Conservation (phyloP, 2,888 invertebrate species). For the Tenthredo amoena region DNA sequence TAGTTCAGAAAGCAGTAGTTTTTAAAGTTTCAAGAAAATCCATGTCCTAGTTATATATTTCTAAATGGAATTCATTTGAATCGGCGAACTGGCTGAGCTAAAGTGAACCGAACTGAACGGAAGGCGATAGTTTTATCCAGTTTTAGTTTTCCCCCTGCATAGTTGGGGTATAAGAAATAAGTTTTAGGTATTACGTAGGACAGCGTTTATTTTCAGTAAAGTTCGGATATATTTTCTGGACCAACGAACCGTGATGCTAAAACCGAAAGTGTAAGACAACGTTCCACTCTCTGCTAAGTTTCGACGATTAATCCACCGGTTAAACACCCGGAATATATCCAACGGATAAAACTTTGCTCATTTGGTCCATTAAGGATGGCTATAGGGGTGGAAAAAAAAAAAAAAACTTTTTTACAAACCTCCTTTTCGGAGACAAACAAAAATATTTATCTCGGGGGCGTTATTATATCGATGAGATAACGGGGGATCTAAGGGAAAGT, state of each 20-base stretch:
- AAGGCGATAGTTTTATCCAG: not conserved
- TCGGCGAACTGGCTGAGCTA: not conserved
- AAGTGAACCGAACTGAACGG: not conserved
- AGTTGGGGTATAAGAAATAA: not conserved
- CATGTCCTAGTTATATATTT: not conserved
- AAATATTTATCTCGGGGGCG: not conserved
- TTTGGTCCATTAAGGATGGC: not conserved
- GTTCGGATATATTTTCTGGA: conserved; percentile 17
- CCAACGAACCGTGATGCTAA: conserved; percentile 21
- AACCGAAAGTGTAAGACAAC: not conserved
- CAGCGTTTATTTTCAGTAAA: not conserved
- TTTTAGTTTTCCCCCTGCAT: not conserved
- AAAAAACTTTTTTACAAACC: not conserved
- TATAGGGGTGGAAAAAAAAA: not conserved
- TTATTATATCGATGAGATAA: not conserved
- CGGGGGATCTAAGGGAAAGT: not conserved
- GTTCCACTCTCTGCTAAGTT: not conserved
- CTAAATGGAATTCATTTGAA: not conserved
- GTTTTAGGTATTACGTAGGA: not conserved
- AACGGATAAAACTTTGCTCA: not conserved
- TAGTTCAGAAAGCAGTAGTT: not conserved
- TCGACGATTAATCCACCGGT: conserved; percentile 23
- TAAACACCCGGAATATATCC: conserved; percentile 14
- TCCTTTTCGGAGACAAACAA: not conserved
- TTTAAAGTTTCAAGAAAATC: not conserved